Base-by-base conservation (phyloP, 2,113 vertebrate species). In the Aegithalos caudatus region DNA sequence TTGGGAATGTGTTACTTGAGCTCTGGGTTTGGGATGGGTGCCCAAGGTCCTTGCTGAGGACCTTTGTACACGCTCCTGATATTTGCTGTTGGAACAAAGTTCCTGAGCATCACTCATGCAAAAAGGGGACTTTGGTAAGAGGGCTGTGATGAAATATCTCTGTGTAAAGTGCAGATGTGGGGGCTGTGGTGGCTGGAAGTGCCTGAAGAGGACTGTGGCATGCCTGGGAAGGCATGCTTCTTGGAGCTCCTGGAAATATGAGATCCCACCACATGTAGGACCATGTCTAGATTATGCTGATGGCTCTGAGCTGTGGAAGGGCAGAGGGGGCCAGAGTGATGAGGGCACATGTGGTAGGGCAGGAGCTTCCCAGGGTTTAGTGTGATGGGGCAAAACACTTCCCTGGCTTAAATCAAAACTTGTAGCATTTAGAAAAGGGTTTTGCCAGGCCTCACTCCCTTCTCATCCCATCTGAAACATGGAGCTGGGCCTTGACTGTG, bases 51-150 rank as follows among this genome's bases (percentile, higher is more conserved):
- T 73, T 50, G 74, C 37, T 37, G 38, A 61, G 60, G 90, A 97
- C 86, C 90, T 96, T 96, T 96, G 88, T 61, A 84, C 81, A 23
- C 42, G 47, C 73, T 84, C 66, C 71, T 71, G 62, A 57, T 93
- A 74, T 96, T 94, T 95, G 71, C 71, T 95, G 62, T 57, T 80
- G 58, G 95, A 48, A 86, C 94, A 94, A 93, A 96, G 88, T 93
- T 95, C 79, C 66, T 5, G 9, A 88, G 62, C 88, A 65, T 90
- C 57, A 5, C 20, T 95, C 88, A 81, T 93, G 92, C 90, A 88
- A 94, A 81, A 76, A 90, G 40, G 65, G 95, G 94, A 95, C 96
- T 95, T 96, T 93, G 82, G 94, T 69, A 94, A 96, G 40, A 94
- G 74, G 74, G 42, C 58, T 57, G 66, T 97, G 94, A 50, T 90